Evolutionary conservation across 2,888 invertebrate genomes (phyloP), one percentile per base, ranked within the genome.

Genomic region (Cryptus viduatorius): DNA sequence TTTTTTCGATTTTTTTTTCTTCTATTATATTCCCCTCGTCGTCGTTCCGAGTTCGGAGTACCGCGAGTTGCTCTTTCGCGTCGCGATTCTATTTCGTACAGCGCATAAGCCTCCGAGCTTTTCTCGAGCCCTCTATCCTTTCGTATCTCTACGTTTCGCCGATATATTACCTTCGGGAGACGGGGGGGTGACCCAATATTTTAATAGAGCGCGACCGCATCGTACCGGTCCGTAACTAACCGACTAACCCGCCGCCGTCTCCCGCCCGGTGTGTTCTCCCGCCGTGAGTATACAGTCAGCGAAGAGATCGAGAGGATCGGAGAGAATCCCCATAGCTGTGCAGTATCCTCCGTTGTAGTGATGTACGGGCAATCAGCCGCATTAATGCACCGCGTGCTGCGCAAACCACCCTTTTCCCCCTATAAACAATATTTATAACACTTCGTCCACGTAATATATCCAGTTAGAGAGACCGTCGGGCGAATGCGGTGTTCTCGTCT

Each of bases 321-420:
- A 56, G 77, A 82, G 69, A 75, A 82, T 75, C 73, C 68, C 42
- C 64, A 61, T 64, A 48, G 67, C 61, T 61, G 50, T 65, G 10
- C 42, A 48, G 19, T 56, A 10, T 24, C 37, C 56, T 29, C 14
- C 65, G 48, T 72, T 67, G 87, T 87, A 86, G 88, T 93, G 92
- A 93, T 93, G 90, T 92, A 93, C 92, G 93, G 90, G 92, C 93
- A 93, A 93, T 93, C 93, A 93, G 91, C 90, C 90, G 91, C 92
- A 92, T 93, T 93, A 92, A 93, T 92, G 91, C 91, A 89, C 90
- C 90, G 91, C 91, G 90, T 89, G 90, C 88, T 88, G 89, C 88
- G 87, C 82, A 69, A 88, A 87, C 87, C 87, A 5, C 37, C 37
- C 37, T 8, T 37, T 37, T 8, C 37, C 8, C 37, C 86, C 87